Evolutionary conservation across 2,113 vertebrate genomes (phyloP).

Genomic region (Leucoraja erinaceus): DNA sequence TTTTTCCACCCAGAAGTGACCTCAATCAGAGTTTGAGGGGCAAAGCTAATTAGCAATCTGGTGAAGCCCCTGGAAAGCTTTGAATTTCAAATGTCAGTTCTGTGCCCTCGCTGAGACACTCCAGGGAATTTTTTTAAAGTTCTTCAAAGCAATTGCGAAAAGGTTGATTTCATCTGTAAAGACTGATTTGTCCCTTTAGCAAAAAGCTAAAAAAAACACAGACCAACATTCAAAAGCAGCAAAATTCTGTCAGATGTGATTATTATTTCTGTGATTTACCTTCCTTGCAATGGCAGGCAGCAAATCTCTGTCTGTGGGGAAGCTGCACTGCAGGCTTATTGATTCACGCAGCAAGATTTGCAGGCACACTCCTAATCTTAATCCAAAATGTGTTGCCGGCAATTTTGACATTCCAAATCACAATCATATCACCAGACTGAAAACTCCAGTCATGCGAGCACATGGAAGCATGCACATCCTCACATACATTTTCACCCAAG

Average conservation of each 20-base stretch:
- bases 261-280: slow-evolving; percentile 44
- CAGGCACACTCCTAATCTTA: not conserved
- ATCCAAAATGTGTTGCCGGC: not conserved
- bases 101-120: slow-evolving; percentile 41
- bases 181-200: slow-evolving; percentile 32
- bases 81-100: slow-evolving; percentile 49
- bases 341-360: not conserved
- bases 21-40: slow-evolving; percentile 12
- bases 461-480: no score
- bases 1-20: not conserved
- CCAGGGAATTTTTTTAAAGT: slow-evolving; percentile 20
- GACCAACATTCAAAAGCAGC: slow-evolving; percentile 40
- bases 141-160: slow-evolving; percentile 39
- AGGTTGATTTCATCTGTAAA: slow-evolving; percentile 38
- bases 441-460: no score
- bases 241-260: slow-evolving; percentile 42
- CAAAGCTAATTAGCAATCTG: slow-evolving; percentile 48
- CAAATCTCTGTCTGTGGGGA: slow-evolving; percentile 41
- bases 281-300: slow-evolving; percentile 40
- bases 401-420: no score
- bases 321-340: slow-evolving; percentile 40
- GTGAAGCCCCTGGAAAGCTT: slow-evolving; percentile 41
- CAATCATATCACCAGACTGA: no score
- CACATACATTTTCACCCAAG: not conserved
- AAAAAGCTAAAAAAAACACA: slow-evolving; percentile 23